These are phyloP conservation scores for Panagrolaimus sp. DNA, from an alignment of 1,140 invertebrate species.

Conservation along the genomic window DNA sequence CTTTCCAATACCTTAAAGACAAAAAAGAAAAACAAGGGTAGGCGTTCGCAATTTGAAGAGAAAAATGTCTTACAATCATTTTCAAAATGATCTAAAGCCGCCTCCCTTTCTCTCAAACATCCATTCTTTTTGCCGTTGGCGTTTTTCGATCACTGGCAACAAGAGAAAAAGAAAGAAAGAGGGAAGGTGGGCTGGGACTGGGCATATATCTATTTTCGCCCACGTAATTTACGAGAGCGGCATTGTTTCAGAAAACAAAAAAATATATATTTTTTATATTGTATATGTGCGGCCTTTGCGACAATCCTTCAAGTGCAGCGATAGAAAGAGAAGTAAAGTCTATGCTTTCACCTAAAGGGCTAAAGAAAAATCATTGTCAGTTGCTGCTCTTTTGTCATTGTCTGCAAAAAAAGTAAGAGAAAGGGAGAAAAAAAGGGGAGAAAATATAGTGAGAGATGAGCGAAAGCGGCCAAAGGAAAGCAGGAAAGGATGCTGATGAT, in stretches of 20 bases:
- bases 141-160: too few relatives aligned
- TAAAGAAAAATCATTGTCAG: conserved; percentile 9
- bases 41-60: too few relatives aligned
- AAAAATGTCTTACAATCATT: too few relatives aligned
- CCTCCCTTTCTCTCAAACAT: too few relatives aligned
- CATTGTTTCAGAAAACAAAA: conserved; percentile 12
- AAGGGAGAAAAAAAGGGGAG: not conserved
- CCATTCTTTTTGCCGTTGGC: too few relatives aligned
- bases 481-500: not conserved
- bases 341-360: conserved; percentile 1
- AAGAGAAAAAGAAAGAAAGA: too few relatives aligned
- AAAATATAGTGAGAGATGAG: not conserved
- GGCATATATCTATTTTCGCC: not conserved
- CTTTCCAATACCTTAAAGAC: too few relatives aligned
- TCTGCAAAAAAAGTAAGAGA: not conserved
- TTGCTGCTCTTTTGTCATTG: not conserved
- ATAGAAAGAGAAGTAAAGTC: not conserved
- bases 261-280: conserved; percentile 4
- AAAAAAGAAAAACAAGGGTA: too few relatives aligned
- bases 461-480: not conserved
- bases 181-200: not conserved
- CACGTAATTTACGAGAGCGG: conserved; percentile 15
- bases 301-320: conserved; percentile 17
- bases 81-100: too few relatives aligned
- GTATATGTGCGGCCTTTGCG: conserved; percentile 13